phyloP scores from a whole-genome alignment of 2,888 invertebrate genomes.

The Anarsia innoxiella region DNA sequence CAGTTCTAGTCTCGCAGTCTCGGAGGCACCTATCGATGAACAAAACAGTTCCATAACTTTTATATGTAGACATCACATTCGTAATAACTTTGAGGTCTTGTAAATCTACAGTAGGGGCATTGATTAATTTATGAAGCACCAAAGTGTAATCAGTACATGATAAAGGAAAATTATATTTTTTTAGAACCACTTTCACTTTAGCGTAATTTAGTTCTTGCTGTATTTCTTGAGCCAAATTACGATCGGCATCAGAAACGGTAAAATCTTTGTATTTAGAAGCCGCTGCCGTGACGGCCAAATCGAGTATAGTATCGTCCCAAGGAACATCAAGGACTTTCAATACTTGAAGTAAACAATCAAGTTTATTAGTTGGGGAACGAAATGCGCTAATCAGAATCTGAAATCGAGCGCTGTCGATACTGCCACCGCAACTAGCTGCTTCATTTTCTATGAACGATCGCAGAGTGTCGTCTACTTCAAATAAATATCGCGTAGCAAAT shows the following conservation, averaged over 20 bases:
- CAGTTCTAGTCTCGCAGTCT: slow-evolving; percentile 51
- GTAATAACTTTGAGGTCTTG: slow-evolving; percentile 53
- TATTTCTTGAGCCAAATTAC: slow-evolving; percentile 49
- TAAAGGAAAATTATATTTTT: slow-evolving; percentile 63
- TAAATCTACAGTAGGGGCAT: slow-evolving; percentile 40
- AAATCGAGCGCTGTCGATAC: slow-evolving; percentile 53
- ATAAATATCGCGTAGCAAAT: slow-evolving; percentile 51
- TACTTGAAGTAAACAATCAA: slow-evolving; percentile 58
- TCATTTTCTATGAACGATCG: slow-evolving; percentile 58
- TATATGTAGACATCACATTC: slow-evolving; percentile 40
- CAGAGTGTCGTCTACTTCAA: slow-evolving; percentile 61
- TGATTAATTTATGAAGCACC: slow-evolving; percentile 56
- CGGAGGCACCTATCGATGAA: slow-evolving; percentile 56
- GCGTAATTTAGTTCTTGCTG: slow-evolving; percentile 60
- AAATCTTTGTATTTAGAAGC: slow-evolving; percentile 49
- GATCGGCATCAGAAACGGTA: slow-evolving; percentile 51
- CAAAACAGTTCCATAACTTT: slow-evolving; percentile 46
- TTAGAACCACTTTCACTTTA: slow-evolving; percentile 60
- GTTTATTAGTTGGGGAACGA: slow-evolving; percentile 46
- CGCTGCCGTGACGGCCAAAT: slow-evolving; percentile 48
- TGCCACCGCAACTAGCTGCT: slow-evolving; percentile 54
- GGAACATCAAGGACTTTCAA: slow-evolving; percentile 63
- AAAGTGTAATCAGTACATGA: slow-evolving; percentile 53
- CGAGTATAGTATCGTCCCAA: slow-evolving; percentile 47
- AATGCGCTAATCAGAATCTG: slow-evolving; percentile 52